Base-by-base conservation (phyloP, 2,888 invertebrate species). In the Cataglyphis livida region DNA sequence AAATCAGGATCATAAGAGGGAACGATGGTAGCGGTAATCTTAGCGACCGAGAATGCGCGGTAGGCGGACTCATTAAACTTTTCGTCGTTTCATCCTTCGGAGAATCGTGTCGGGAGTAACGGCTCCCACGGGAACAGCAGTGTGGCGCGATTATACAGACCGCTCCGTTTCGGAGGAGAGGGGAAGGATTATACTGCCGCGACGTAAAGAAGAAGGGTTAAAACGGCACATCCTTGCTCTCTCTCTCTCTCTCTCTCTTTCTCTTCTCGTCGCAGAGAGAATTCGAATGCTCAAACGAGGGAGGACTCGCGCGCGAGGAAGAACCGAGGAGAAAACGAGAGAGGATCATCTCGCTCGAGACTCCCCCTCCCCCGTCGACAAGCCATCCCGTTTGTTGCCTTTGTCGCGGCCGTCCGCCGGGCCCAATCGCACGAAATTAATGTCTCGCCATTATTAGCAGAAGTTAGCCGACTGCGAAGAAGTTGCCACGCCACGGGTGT, bases 391-490 rank as follows among this genome's bases (percentile, higher is more conserved):
- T 66, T 71, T 82, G 79, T 79, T 82, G 61, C 66, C 65, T 71
- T 81, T 81, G 83, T 87, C 81, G 82, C 81, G 59, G 86, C 90
- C 89, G 91, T 90, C 93, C 92, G 90, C 89, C 92, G 93, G 93
- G 93, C 91, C 93, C 93, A 92, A 93, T 93, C 92, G 93, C 88
- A 90, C 87, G 93, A 92, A 93, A 93, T 94, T 94, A 94, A 93
- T 93, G 93, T 91, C 91, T 84, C 89, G 88, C 90, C 90, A 91
- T 93, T 93, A 93, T 93, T 93, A 93, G 91, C 92, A 91, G 92
- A 93, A 94, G 94, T 93, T 94, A 90, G 91, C 62, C 51, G 57
- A 84, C 71, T 70, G 48, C 70, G 79, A 68, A 73, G 62, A 86
- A 84, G 85, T 84, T 64, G 81, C 54, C 79, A 38, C 57, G 78